Base-by-base conservation (phyloP, 2,113 vertebrate genomes). In the Asarcornis scutulata region DNA sequence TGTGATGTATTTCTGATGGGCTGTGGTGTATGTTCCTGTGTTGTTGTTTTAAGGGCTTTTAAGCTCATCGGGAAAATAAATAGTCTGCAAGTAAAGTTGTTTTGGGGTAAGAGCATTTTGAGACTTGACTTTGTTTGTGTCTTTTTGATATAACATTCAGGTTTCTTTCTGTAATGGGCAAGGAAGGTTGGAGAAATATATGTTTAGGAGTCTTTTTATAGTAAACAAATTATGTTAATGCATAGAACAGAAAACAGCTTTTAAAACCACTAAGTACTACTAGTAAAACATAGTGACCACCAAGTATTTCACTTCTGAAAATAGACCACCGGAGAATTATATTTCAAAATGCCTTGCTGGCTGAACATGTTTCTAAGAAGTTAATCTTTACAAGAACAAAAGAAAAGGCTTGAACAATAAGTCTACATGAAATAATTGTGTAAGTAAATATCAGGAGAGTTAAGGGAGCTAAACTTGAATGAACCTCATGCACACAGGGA, bases 161-260 rank as follows among this genome's bases (percentile, higher is more conserved):
- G 68, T 94, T 97, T 83, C 60, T 23, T 80, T 83, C 76, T 75
- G 79, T 64, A 73, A 90, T 53, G 89, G 74, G 44, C 26, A 64
- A 91, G 26, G 73, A 62, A 76, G n/a, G 59, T 50, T 42, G 59
- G 31, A 90, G 85, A 85, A 87, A 67, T 94, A 36, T 55, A 86
- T 94, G 59, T 91, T 96, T 96, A 96, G 72, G 72, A 91, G 53
- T 58, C 81, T 94, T 97, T 96, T 96, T 89, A 95, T 88, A 92
- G 89, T 64, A 87, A 95, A 91, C 74, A 68, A 36, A 86, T 91
- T 86, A 86, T 89, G 64, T 89, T 92, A 93, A 91, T 93, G 55
- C 10, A 53, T 32, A 91, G 96, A 95, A 79, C 56, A 95, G 92
- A 93, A 88, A 77, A 62, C 80, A 96, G 74, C 83, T 96, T 94